phyloP scores from a whole-genome alignment of 2,113 vertebrate genomes.

The Chaetodon auriga region DNA sequence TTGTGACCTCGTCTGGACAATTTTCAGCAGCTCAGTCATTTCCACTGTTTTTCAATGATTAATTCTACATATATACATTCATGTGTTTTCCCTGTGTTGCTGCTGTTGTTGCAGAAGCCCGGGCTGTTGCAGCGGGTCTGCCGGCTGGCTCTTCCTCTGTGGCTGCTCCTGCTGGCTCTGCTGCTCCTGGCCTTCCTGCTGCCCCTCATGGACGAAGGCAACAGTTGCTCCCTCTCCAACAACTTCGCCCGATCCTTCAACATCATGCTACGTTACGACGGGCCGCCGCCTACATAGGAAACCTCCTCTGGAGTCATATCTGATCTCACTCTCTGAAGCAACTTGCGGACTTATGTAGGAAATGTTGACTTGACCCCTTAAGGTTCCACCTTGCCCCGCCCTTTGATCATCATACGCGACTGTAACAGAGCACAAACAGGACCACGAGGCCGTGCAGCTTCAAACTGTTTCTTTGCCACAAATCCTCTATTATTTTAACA shows the following conservation, averaged over 20 bases:
- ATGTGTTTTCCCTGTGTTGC: not conserved
- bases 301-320: not conserved
- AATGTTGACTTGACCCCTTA: not conserved
- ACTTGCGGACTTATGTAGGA: not conserved
- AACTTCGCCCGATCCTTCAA: constrained; percentile 94
- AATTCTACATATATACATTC: not conserved
- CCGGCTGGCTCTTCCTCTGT: constrained; percentile 88
- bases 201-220: constrained; percentile 85
- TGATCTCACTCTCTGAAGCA: not conserved
- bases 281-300: constrained; percentile 91
- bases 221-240: constrained; percentile 91
- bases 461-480: not conserved
- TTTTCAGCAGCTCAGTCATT: not conserved
- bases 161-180: constrained; percentile 88
- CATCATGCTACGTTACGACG: constrained; percentile 90
- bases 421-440: not conserved
- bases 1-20: too few species aligned
- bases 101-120: constrained; percentile 46
- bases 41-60: not conserved
- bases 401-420: not conserved
- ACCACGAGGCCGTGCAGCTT: not conserved
- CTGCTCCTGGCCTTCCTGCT: constrained; percentile 92
- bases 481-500: not conserved
- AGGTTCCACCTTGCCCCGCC: not conserved
- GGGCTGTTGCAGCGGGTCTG: constrained; percentile 84